Percentiles rank a stretch among this genome's conserved stretches.
These are phyloP conservation scores for Crenichthys baileyi DNA, from an alignment of 2,797 vertebrate species.

Conservation along the genomic window DNA sequence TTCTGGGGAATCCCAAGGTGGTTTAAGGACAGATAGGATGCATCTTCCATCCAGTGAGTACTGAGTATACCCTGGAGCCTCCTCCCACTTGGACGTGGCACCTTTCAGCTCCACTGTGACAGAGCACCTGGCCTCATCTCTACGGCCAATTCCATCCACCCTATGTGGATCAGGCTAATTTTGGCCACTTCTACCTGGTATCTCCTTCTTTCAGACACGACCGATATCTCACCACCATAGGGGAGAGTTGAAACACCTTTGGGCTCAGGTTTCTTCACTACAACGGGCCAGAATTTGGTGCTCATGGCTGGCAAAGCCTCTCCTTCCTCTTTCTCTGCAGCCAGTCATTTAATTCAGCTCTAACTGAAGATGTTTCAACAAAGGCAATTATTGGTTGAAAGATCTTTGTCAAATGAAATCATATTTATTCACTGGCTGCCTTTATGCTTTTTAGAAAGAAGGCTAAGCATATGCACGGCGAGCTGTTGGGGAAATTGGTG, in stretches of 20 bases:
- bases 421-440: not conserved
- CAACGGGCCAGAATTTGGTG: not conserved
- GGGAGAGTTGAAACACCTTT: not conserved
- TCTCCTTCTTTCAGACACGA: not conserved
- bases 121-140: too few relatives aligned
- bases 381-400: not conserved
- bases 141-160: too few relatives aligned
- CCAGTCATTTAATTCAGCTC: not conserved
- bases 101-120: too few relatives aligned
- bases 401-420: slow-evolving; percentile 11
- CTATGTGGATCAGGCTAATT: not conserved
- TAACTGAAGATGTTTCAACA: not conserved
- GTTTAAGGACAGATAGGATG: too few relatives aligned
- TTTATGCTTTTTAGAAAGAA: not conserved
- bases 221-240: not conserved
- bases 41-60: too few relatives aligned
- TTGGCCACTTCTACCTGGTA: not conserved
- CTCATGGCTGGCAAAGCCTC: not conserved
- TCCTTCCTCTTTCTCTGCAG: not conserved
- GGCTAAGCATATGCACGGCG: slow-evolving; percentile 7
- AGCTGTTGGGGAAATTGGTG: slow-evolving; percentile 37
- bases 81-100: too few relatives aligned
- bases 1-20: too few relatives aligned
- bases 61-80: too few relatives aligned
- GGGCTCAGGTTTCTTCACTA: not conserved